Conservation (phyloP, 1,140 invertebrate genomes). For the Solenopsis fugax region DNA sequence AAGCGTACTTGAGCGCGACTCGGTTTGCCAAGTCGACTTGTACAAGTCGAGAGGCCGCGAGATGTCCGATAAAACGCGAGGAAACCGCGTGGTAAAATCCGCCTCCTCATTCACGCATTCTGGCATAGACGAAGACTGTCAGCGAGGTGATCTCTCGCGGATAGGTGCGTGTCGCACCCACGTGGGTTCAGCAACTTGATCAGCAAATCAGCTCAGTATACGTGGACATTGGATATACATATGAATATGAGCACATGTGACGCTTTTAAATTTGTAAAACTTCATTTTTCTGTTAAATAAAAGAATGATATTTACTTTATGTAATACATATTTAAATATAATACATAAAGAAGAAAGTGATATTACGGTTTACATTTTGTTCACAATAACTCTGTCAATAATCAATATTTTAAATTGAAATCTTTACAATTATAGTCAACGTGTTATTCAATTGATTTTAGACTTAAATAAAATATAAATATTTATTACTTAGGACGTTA, state of each 20-base stretch:
- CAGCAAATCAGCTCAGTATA: not conserved
- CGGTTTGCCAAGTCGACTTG: conserved; percentile 21
- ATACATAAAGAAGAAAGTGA: not conserved
- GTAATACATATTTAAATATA: not conserved
- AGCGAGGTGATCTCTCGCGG: not conserved
- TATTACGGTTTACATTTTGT: no score
- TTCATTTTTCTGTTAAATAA: not conserved
- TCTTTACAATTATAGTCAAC: no score
- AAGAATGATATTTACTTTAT: not conserved
- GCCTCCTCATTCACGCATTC: conserved; percentile 22
- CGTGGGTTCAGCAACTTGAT: not conserved
- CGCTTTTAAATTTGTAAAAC: not conserved
- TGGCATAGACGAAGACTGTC: conserved; percentile 11
- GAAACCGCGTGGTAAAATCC: conserved; percentile 56
- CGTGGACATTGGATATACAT: not conserved
- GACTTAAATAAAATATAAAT: no score
- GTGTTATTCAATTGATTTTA: no score
- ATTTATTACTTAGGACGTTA: no score
- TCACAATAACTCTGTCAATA: no score
- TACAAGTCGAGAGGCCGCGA: conserved; percentile 16
- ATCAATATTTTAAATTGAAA: no score
- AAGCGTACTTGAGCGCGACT: conserved; percentile 55
- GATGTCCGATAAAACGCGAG: conserved; percentile 52
- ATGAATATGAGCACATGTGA: not conserved
- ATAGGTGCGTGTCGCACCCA: conserved; percentile 1